Percentiles rank a stretch among this genome's conserved stretches.
These are phyloP conservation scores for Anagyrus pseudococci DNA, from an alignment of 2,888 invertebrate genomes.

Conservation along the genomic window DNA sequence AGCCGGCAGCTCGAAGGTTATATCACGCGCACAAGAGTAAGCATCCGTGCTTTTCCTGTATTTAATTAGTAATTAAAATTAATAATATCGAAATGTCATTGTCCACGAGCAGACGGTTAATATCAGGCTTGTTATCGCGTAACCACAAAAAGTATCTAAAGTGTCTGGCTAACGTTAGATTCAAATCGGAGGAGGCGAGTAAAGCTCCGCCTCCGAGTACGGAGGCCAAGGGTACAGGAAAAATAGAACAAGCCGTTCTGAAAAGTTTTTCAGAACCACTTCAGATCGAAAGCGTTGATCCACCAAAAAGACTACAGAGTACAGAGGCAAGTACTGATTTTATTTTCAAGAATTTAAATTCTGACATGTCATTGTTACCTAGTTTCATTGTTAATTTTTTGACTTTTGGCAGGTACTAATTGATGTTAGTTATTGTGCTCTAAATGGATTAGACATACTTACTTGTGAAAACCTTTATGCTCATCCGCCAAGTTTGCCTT, in stretches of 20 bases:
- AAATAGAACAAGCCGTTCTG: conserved; percentile 64
- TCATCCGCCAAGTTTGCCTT: conserved; percentile 63
- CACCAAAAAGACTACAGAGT: conserved; percentile 59
- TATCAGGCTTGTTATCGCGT: conserved; percentile 35
- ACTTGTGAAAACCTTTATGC: conserved; percentile 64
- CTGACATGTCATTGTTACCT: too few relatives aligned
- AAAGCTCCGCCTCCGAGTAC: background rate
- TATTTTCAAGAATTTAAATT: background rate
- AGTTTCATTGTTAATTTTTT: background rate
- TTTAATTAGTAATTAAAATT: background rate
- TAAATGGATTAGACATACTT: conserved; percentile 71
- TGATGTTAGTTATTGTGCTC: conserved; percentile 69
- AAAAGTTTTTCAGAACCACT: conserved; percentile 64
- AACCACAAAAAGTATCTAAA: conserved; percentile 32
- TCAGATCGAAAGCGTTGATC: conserved; percentile 62
- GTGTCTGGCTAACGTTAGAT: conserved; percentile 33
- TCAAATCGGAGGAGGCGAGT: conserved; percentile 26
- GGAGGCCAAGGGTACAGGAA: conserved; percentile 30
- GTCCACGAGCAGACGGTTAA: conserved; percentile 34
- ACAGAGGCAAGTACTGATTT: conserved; percentile 57
- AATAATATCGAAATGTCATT: conserved; percentile 41
- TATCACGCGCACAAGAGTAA: too few relatives aligned
- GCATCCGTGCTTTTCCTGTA: background rate
- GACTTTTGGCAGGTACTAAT: conserved; percentile 66
- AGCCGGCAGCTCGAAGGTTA: too few relatives aligned